Evolutionary conservation across 2,888 invertebrate species (phyloP), one percentile per base, ranked within the genome.

Genomic region (Luperina testacea): DNA sequence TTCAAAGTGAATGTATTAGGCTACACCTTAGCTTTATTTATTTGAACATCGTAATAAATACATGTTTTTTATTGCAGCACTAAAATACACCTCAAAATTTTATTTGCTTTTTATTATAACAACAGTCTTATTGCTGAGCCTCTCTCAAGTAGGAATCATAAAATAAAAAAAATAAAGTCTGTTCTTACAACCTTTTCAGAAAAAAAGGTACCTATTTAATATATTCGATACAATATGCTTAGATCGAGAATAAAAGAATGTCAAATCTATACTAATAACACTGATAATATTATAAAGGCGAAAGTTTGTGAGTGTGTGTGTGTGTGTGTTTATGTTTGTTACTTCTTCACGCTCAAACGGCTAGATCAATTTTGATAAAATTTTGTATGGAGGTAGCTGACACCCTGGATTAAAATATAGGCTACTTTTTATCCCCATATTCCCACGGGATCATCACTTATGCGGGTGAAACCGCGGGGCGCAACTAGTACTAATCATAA

Each of bases 71-170:
- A 83, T 45, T 69, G 15, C 42, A 51, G 7, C 32, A 32, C 51
- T 53, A 64, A 83, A 78, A 53, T 57, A 17, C n/a, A 64, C 48
- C 20, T 70, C 24, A 2, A 38, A 59, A 59, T 78, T 78, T 83
- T 83, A 78, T 78, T 83, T 32, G 9, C 7, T 42, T 81, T 78
- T 79, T 81, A 83, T 65, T 59, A 17, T 9, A 27, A 59, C 48
- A 64, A 42, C 24, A 32, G 13, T 64, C n/a, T 15, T 45, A 83
- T 15, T 15, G n/a, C 27, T 70, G 32, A 65, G 13, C 32, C 24
- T 48, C 48, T 64, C 63, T 9, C 51, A 42, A 15, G 69, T 38
- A 5, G 38, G 38, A n/a, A 59, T 17, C 27, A 17, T 65, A 45
- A 68, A 61, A 77, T 61, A 81, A 51, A 61, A 32, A 32, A 32